Base-by-base conservation (phyloP, 2,113 vertebrate species). In the Gobiocypris rarus region DNA sequence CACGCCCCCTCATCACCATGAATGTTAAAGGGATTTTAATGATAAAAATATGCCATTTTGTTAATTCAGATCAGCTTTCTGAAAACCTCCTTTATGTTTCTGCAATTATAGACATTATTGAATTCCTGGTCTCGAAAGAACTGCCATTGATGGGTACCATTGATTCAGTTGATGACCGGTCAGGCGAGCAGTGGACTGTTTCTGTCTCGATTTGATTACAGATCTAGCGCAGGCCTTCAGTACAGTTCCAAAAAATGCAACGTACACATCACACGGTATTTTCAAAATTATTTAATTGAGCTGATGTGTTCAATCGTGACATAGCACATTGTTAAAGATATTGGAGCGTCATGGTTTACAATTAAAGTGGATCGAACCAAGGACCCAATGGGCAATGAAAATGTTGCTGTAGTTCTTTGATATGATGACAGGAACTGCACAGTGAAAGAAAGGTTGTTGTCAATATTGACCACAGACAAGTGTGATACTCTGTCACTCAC, bases 81-180 rank as follows among this genome's bases (percentile, higher is more conserved):
- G 3, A 1, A 41, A 43, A 70, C 67, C 0, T 19, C 19, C 34
- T 43, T 9, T 43, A 70, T 11, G 15, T 56, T 26, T 76, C 74
- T 56, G 17, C 28, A 76, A 76, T 76, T 38, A 22, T 56, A 11
- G 74, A 76, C 52, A 56, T 76, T 76, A 56, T 56, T 28, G 45
- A 28, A 52, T 76, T 56, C 74, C 48, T 76, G 15, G 74, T 34
- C 10, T 50, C 31, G 34, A 76, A 56, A 9, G 1, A 38, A 56
- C 74, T 76, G 74, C 74, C 50, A 22, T 34, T 76, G 48, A 56
- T 50, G 52, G 74, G 74, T n/a, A 3, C 67, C 8, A 3, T n/a
- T 70, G 67, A 70, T 70, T 70, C 19, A 22, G 3, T 31, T 70
- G 34, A 70, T 9, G 3, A 41, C n/a, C n/a, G 9, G 34, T 38